Conservation (phyloP, 2,113 vertebrate species). For the Leuciscus idus region DNA sequence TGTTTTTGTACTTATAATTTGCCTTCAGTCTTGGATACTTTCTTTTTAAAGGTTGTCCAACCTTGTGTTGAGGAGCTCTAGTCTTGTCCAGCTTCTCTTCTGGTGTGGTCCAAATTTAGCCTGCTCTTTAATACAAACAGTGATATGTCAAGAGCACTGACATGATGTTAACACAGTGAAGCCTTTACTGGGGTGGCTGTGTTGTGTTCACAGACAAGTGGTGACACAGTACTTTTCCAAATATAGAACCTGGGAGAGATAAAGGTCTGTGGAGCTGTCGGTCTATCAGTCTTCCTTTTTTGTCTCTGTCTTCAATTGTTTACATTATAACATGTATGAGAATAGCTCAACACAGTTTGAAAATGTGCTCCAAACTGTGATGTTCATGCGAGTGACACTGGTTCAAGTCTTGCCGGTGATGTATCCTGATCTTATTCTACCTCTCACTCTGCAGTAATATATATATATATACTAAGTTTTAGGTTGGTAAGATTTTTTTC, state of each 20-base stretch:
- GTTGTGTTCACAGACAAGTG: slow-evolving; percentile 27
- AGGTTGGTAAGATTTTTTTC: not conserved
- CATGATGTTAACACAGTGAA: slow-evolving; percentile 38
- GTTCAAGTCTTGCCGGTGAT: not conserved
- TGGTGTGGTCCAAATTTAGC: slow-evolving; percentile 33
- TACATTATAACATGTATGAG: not conserved
- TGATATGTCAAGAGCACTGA: slow-evolving; percentile 41
- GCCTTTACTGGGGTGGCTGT: slow-evolving; percentile 3
- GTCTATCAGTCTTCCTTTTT: not conserved
- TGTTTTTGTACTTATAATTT: slow-evolving; percentile 2
- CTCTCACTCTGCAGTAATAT: not conserved
- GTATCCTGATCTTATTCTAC: no score
- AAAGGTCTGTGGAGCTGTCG: not conserved
- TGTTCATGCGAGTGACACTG: not conserved
- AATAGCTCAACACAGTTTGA: not conserved
- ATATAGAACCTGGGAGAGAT: slow-evolving; percentile 11
- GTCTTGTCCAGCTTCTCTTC: not conserved
- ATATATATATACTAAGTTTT: not conserved
- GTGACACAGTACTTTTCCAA: slow-evolving; percentile 12
- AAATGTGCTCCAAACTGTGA: not conserved
- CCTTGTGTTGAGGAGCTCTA: not conserved
- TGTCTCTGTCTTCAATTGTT: not conserved
- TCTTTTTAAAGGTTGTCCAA: not conserved
- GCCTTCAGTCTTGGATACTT: not conserved
- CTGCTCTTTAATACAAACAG: not conserved